phyloP scores from a whole-genome alignment of 2,888 invertebrate genomes.

The Spilosoma lubricipeda region DNA sequence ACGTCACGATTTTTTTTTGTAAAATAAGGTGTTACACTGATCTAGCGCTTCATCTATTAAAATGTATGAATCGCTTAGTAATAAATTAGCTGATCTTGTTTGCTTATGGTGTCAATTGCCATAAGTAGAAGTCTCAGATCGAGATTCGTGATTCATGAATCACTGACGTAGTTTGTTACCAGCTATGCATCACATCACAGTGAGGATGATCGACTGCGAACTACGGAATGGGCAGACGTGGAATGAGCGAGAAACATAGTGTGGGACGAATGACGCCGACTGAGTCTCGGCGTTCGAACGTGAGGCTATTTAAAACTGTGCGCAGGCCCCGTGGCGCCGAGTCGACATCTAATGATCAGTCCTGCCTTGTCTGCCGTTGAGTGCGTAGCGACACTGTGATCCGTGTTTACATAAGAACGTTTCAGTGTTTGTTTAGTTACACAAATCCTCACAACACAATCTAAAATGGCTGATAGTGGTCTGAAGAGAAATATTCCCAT shows the following conservation, averaged over 20 bases:
- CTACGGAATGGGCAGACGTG: conserved; percentile 63
- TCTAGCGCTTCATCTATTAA: conserved; percentile 16
- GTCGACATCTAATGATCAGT: conserved; percentile 85
- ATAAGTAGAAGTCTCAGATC: conserved; percentile 75
- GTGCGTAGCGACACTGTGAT: conserved; percentile 77
- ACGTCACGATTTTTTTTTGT: conserved; percentile 20
- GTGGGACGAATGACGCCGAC: conserved; percentile 82
- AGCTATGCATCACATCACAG: conserved; percentile 56
- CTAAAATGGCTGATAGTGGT: conserved; percentile 93
- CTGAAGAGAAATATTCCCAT: conserved; percentile 96
- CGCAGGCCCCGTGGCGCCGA: conserved; percentile 85
- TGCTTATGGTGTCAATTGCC: conserved; percentile 64
- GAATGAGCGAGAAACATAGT: conserved; percentile 85
- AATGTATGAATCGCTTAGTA: conserved; percentile 28
- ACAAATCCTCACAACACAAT: conserved; percentile 65
- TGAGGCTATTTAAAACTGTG: conserved; percentile 87
- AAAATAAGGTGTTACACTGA: conserved; percentile 18
- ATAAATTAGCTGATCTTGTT: conserved; percentile 65
- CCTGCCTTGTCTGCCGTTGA: conserved; percentile 80
- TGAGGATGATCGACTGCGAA: conserved; percentile 43
- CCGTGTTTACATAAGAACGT: conserved; percentile 81
- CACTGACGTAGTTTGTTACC: conserved; percentile 66
- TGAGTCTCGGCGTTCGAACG: conserved; percentile 76
- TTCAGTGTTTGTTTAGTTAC: conserved; percentile 85
- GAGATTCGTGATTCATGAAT: conserved; percentile 80